Evolutionary conservation across 1,140 invertebrate species (phyloP), one percentile per base, ranked within the genome.

Genomic region (Macrocentrus cingulum): DNA sequence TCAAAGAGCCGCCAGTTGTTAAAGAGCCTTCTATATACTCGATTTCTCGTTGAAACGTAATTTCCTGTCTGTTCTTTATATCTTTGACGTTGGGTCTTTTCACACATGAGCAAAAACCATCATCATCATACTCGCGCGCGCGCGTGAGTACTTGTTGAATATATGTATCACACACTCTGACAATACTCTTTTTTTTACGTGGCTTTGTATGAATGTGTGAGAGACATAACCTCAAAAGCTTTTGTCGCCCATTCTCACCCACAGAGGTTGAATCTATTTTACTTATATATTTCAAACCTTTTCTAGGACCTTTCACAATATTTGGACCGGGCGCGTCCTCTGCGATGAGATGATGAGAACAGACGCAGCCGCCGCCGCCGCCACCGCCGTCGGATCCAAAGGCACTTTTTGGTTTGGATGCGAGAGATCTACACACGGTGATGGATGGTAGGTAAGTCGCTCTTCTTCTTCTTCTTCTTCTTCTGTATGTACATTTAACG

Each of bases 301-400:
- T 79, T 78, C 75, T 76, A 79, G 70, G 77, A 79, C 75, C 77
- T 80, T 80, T 80, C 78, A 80, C 76, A 80, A 80, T 80, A 80
- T 79, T 80, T 80, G 75, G 73, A 62, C 70, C 66, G 69, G 69
- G 71, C 72, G 71, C 74, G 68, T 59, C 71, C 70, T 66, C 64
- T 51, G 11, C 6, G 11, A 34, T 34, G 29, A 34, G 41, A n/a
- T n/a, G n/a, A n/a, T n/a, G 36, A 41, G 55, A 57, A 57, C 46
- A 57, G 55, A 49, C 46, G 55, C 34, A 37, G 56, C 39, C 37
- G 39, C 51, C 48, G 56, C 36, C 48, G 37, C 42, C 37, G 39
- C 44, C 20, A 11, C 23, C 13, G 59, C 62, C 59, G 56, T 48
- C 64, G 60, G 56, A n/a, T 58, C 67, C 49, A 8, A 37, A 19